Evolutionary conservation across 2,113 vertebrate genomes (phyloP).

Genomic region (Phocoena sinus): DNA sequence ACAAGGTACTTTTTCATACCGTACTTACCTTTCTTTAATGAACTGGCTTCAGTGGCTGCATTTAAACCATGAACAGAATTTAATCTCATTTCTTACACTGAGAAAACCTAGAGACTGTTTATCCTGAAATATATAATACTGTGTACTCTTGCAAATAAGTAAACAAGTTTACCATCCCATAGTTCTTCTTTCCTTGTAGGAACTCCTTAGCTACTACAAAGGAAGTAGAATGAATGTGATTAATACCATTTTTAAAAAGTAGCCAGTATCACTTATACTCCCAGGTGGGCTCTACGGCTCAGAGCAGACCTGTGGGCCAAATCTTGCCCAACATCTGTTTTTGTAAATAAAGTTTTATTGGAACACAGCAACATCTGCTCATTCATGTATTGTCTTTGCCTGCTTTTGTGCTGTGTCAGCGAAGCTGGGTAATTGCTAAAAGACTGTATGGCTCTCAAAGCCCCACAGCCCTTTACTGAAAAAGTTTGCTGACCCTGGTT

Average conservation of each 20-base stretch:
- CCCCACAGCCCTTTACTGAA: not conserved
- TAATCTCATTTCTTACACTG: conserved; percentile 71
- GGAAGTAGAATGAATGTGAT: not conserved
- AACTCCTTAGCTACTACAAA: not conserved
- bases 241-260: not conserved
- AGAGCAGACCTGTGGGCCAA: not conserved
- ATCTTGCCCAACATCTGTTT: not conserved
- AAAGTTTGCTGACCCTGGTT: not conserved
- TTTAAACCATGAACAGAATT: conserved; percentile 64
- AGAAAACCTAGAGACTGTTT: conserved; percentile 62
- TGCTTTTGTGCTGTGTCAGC: not conserved
- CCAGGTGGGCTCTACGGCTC: not conserved
- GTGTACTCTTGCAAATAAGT: not conserved
- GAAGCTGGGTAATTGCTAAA: not conserved
- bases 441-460: not conserved
- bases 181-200: not conserved
- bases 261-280: not conserved
- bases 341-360: conserved; percentile 9
- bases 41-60: conserved; percentile 52
- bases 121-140: not conserved
- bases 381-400: not conserved
- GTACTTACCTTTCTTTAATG: conserved; percentile 69
- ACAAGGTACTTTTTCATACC: conserved; percentile 63
- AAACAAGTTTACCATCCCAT: not conserved
- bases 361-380: not conserved